These are phyloP conservation scores for Tachysurus fulvidraco DNA, from an alignment of 2,113 vertebrate genomes.

Conservation along the genomic window DNA sequence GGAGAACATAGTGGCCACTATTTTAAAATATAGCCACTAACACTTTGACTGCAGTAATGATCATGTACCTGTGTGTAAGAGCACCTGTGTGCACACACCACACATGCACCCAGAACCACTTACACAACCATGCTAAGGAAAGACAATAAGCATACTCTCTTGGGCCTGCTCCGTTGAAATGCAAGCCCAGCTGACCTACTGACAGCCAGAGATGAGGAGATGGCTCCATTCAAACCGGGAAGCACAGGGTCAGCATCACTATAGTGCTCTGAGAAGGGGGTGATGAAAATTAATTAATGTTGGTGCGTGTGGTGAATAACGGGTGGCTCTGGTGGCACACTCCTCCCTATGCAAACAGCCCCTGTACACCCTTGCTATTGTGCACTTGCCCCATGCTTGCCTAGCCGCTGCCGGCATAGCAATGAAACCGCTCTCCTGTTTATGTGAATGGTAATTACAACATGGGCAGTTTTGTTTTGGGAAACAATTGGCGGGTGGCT, in stretches of 20 bases:
- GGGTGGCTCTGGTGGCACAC: constrained; percentile 85
- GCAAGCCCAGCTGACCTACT: constrained; percentile 66
- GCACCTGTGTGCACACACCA: not conserved
- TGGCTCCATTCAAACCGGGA: constrained; percentile 68
- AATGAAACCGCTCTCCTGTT: constrained; percentile 91
- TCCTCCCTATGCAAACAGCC: constrained; percentile 79
- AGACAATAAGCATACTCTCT: constrained; percentile 62
- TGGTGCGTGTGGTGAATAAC: constrained; percentile 86
- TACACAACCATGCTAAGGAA: constrained; percentile 42
- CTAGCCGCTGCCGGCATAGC: constrained; percentile 88
- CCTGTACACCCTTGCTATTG: constrained; percentile 89
- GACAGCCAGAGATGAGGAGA: constrained; percentile 65
- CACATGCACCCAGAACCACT: constrained; percentile 3
- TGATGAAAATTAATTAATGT: constrained; percentile 99
- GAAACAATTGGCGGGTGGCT: constrained; percentile 86
- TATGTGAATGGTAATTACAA: constrained; percentile 96
- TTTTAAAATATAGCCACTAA: constrained; percentile 48
- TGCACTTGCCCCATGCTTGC: constrained; percentile 79
- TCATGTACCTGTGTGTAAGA: constrained; percentile 31
- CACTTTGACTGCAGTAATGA: constrained; percentile 34
- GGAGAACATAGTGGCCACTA: constrained; percentile 46
- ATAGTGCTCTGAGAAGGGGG: constrained; percentile 78
- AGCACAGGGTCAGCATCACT: constrained; percentile 71
- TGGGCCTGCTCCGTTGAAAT: constrained; percentile 54
- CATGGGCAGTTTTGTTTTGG: constrained; percentile 88